Evolutionary conservation across 2,888 invertebrate genomes (phyloP).

Genomic region (Agonopterix subpropinquella): DNA sequence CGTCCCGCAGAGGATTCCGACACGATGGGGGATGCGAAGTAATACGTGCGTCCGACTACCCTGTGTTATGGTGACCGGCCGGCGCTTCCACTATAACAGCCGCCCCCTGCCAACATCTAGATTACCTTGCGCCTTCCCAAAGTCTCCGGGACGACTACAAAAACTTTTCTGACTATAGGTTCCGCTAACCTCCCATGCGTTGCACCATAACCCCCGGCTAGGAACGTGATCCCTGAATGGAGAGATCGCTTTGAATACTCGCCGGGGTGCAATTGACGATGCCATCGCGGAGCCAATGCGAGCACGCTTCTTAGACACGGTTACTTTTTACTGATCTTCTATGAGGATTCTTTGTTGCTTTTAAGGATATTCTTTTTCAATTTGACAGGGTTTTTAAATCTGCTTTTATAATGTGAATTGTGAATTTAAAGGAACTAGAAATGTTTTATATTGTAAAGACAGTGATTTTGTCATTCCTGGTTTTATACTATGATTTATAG

Average conservation of each 20-base stretch:
- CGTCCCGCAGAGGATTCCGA: no score
- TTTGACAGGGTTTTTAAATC: background rate
- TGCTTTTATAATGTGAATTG: background rate
- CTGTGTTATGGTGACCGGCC: no score
- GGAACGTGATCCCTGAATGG: slow-evolving; percentile 64
- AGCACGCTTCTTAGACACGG: slow-evolving; percentile 39
- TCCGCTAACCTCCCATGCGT: slow-evolving; percentile 10
- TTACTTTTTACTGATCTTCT: slow-evolving; percentile 41
- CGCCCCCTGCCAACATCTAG: no score
- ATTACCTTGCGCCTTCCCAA: no score
- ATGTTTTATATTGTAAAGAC: background rate
- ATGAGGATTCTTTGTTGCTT: slow-evolving; percentile 15
- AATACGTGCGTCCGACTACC: no score
- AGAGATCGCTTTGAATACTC: slow-evolving; percentile 65
- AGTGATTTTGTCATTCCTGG: no score
- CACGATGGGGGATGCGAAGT: no score
- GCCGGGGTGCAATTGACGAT: slow-evolving; percentile 64
- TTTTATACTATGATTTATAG: no score
- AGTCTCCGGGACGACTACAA: no score
- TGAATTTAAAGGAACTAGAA: background rate
- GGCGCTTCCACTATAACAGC: no score
- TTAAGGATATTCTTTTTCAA: slow-evolving; percentile 9
- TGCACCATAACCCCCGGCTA: slow-evolving; percentile 18
- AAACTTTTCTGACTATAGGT: no score
- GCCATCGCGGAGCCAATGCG: slow-evolving; percentile 49